Conservation (phyloP, 2,797 vertebrate species). For the Valencia hispanica region DNA sequence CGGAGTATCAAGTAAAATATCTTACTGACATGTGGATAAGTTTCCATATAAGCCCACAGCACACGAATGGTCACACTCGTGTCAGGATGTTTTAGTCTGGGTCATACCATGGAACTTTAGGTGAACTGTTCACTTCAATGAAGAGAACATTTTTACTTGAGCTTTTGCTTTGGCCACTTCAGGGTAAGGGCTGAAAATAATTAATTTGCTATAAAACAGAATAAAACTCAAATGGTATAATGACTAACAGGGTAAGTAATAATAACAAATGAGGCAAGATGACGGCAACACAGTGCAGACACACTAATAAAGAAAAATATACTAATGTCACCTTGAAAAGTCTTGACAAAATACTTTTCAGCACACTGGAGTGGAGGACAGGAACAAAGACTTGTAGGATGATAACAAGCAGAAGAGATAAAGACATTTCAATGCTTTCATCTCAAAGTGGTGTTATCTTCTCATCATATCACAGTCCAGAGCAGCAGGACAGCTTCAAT, state of each 20-base stretch:
- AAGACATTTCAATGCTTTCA: slow-evolving; percentile 67
- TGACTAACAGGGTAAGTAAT: background rate
- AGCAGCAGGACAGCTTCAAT: slow-evolving; percentile 60
- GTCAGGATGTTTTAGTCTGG: slow-evolving; percentile 31
- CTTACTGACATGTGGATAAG: slow-evolving; percentile 6
- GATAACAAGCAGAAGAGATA: slow-evolving; percentile 57
- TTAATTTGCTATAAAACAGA: background rate
- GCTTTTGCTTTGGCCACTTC: background rate
- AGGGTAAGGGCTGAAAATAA: background rate
- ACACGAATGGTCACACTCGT: slow-evolving; percentile 13
- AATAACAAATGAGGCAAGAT: background rate
- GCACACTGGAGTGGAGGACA: slow-evolving; percentile 13
- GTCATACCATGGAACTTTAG: slow-evolving; percentile 30
- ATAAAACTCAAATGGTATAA: background rate
- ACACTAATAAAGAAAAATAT: background rate
- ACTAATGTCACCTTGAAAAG: slow-evolving; percentile 17
- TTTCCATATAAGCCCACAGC: slow-evolving; percentile 34
- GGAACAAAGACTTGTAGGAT: slow-evolving; percentile 48
- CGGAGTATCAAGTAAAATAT: slow-evolving; percentile 4
- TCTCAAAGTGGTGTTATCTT: slow-evolving; percentile 61
- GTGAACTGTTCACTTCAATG: slow-evolving; percentile 36
- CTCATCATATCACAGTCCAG: slow-evolving; percentile 63
- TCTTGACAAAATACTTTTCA: slow-evolving; percentile 31
- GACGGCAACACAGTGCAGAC: background rate
- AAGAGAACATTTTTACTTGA: background rate